Conservation (phyloP, 1,140 invertebrate species). For the Hylyphantes graminicola region DNA sequence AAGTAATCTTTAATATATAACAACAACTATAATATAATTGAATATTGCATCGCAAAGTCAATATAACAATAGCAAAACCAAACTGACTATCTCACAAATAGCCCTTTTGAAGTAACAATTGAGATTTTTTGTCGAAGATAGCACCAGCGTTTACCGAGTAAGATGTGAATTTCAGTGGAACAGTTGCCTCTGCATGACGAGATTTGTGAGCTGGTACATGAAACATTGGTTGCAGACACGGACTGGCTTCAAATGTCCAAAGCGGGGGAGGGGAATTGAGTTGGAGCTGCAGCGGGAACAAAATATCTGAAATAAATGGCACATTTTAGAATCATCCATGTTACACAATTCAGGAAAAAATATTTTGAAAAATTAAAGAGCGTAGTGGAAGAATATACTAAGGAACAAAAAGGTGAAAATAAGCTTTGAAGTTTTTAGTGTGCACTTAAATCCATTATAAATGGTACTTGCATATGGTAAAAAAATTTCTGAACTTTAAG, state of each 20-base stretch:
- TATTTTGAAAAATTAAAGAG: too few relatives aligned
- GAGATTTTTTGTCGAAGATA: not conserved
- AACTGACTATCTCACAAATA: not conserved
- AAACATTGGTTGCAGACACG: constrained; percentile 95
- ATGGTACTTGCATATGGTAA: too few relatives aligned
- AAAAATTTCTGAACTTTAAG: too few relatives aligned
- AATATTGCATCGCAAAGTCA: not conserved
- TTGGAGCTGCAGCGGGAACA: constrained; percentile 93
- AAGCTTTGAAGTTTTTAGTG: too few relatives aligned
- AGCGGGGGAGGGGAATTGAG: constrained; percentile 91
- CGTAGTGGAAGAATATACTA: too few relatives aligned
- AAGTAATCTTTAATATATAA: not conserved
- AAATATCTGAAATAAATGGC: constrained; percentile 77
- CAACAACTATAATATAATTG: not conserved
- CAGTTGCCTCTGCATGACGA: constrained; percentile 55
- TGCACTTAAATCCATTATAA: too few relatives aligned
- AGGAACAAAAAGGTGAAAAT: too few relatives aligned
- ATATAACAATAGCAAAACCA: not conserved
- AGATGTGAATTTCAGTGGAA: constrained; percentile 10
- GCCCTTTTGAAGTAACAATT: not conserved
- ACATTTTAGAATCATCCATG: too few relatives aligned
- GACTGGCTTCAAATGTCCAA: constrained; percentile 90
- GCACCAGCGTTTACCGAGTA: constrained; percentile 31
- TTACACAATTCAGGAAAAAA: too few relatives aligned
- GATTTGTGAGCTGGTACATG: constrained; percentile 66